These are phyloP conservation scores for Apodemus speciosus DNA, from an alignment of 2,113 vertebrate genomes.

Conservation along the genomic window DNA sequence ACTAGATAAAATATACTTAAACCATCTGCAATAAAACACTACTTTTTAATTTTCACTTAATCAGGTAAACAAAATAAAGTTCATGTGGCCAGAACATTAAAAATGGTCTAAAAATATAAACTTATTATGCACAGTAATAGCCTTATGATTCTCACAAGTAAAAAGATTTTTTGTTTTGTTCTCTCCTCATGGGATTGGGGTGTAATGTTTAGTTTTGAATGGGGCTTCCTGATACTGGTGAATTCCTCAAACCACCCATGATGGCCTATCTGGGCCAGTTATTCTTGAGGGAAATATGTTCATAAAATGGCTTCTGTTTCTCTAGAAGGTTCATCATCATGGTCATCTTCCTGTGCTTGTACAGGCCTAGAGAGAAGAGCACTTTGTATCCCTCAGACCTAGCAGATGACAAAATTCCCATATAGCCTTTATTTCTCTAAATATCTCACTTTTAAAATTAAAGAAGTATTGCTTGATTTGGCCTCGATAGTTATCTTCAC, in stretches of 20 bases:
- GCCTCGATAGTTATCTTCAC: background rate
- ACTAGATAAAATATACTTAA: slow-evolving; percentile 27
- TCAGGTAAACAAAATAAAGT: background rate
- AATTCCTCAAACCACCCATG: background rate
- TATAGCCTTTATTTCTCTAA: slow-evolving; percentile 56
- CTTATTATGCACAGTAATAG: background rate
- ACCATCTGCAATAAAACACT: background rate
- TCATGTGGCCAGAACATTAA: background rate
- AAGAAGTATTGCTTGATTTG: slow-evolving; percentile 45
- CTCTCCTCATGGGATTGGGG: background rate
- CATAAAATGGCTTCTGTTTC: slow-evolving; percentile 50
- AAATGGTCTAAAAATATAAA: background rate
- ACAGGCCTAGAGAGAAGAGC: slow-evolving; percentile 50
- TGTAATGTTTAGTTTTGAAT: background rate
- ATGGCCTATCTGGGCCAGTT: background rate
- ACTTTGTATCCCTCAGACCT: slow-evolving; percentile 57
- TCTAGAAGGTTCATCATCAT: slow-evolving; percentile 22
- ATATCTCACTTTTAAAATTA: slow-evolving; percentile 56
- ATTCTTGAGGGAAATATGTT: slow-evolving; percentile 49
- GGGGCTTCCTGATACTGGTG: background rate
- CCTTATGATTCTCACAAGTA: background rate
- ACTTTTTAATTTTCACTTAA: background rate
- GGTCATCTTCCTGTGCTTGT: slow-evolving; percentile 12
- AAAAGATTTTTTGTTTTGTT: background rate
- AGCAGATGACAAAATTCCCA: slow-evolving; percentile 39